Base-by-base conservation (phyloP, 2,113 vertebrate species). In the Delphinapterus leucas region DNA sequence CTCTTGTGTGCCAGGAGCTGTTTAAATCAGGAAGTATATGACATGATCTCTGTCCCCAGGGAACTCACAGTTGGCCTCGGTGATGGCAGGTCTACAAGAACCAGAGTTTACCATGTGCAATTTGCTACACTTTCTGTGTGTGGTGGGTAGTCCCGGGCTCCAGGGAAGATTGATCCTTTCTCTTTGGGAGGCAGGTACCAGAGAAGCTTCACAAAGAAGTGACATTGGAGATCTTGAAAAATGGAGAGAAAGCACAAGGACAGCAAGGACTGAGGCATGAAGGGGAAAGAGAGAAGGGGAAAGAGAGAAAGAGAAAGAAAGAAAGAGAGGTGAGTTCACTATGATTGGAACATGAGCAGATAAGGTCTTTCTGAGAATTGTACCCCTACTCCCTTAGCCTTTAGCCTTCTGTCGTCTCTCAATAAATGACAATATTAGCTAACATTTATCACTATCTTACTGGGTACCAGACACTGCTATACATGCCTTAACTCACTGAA, bases 31-130 rank as follows among this genome's bases (percentile, higher is more conserved):
- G 44, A 80, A 55, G 31, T 18, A 8, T 26, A 65, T 28, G 67
- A 17, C 11, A 0, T 15, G 12, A 33, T 63, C 67, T 87, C 65
- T 85, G n/a, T 33, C 44, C 53, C 41, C 18, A 10, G 6, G 47
- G 36, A n/a, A 10, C n/a, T 83, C 53, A 28, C 28, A 49, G 41
- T 31, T 70, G 85, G n/a, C 65, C 73, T 76, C 12, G 0, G 26
- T 2, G 23, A 36, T 18, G 58, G 12, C 31, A 49, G 1, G 80
- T 53, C 2, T 18, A 21, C 5, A 28, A 76, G 55, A 67, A 55
- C 6, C 70, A 4, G 10, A 7, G 4, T 55, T n/a, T 68, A 63
- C 80, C n/a, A 0, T 25, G 55, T 36, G 80, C 3, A 3, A 0
- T 33, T 33, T 14, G 8, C 77, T 28, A 8, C 25, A 4, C 28